A percentile compares a stretch with the other conserved stretches of the same genome.
These are phyloP conservation scores for Lanius ludovicianus DNA, from an alignment of 2,113 vertebrate genomes.

Conservation along the genomic window DNA sequence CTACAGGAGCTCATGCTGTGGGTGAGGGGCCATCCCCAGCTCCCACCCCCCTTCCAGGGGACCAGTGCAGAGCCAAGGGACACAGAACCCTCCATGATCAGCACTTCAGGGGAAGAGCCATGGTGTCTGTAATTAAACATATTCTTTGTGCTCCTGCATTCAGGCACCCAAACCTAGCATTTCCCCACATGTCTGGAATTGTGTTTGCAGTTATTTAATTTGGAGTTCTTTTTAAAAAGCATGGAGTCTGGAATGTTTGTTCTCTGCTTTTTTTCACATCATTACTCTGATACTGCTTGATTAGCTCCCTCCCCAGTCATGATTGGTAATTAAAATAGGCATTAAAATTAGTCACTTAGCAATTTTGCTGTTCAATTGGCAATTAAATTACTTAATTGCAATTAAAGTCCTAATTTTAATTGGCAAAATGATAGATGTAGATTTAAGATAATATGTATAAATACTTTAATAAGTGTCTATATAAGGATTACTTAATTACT, in stretches of 20 bases:
- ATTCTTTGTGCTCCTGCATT: not conserved
- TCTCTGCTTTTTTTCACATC: constrained; percentile 79
- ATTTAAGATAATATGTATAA: constrained; percentile 91
- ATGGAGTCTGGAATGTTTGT: constrained; percentile 77
- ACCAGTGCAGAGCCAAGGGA: not conserved
- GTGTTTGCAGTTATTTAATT: constrained; percentile 80
- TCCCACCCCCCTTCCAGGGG: not conserved
- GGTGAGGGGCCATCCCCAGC: accelerated
- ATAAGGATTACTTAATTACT: constrained; percentile 89
- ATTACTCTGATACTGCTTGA: constrained; percentile 87
- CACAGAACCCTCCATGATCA: not conserved
- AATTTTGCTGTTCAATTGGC: constrained; percentile 95
- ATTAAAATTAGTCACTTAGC: constrained; percentile 96
- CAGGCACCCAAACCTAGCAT: constrained; percentile 42
- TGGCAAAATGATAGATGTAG: constrained; percentile 90
- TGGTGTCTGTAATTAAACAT: not conserved
- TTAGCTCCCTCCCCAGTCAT: constrained; percentile 90
- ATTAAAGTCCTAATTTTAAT: constrained; percentile 94
- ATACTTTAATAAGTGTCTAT: constrained; percentile 90
- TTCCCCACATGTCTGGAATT: constrained; percentile 61
- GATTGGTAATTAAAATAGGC: constrained; percentile 96
- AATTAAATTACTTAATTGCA: constrained; percentile 98
- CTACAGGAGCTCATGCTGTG: not conserved
- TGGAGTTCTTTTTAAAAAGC: constrained; percentile 72
- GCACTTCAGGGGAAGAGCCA: not conserved